Evolutionary conservation across 2,888 invertebrate genomes (phyloP), one percentile per base, ranked within the genome.

Genomic region (Ceratothoa steindachneri): DNA sequence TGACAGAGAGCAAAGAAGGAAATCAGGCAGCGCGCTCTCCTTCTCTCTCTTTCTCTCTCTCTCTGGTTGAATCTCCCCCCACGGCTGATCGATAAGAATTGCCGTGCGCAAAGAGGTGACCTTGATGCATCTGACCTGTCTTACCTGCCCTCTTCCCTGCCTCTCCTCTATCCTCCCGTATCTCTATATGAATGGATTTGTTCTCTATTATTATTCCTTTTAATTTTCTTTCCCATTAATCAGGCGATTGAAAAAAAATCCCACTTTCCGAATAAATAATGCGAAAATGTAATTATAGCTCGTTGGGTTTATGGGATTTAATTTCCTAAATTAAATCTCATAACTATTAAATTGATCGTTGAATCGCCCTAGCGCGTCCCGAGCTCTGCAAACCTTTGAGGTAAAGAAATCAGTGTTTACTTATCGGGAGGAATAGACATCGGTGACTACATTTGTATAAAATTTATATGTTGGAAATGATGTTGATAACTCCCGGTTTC

Each of bases 71-170:
- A 60, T 60, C 60, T 60, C 27, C 19, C 55, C n/a, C 24, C 22
- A 24, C 12, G 19, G 19, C 60, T 60, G 27, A 60, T 60, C 60
- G 60, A 60, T 60, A 60, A 1, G 22, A 60, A 60, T 60, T 60
- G 60, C 22, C 60, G 60, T 60, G 60, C 60, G 60, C 60, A 24
- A 60, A 60, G 60, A 60, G 60, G 60, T 60, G 60, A 60, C 60
- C 60, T 60, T 60, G 60, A 24, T 24, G 60, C 60, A 12, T 60
- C 60, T 60, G 60, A 60, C 60, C 60, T 60, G 60, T 24, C 60
- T 60, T 60, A 2, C 60, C 22, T 60, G 22, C 60, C 60, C 22
- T 2, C 60, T 7, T 7, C 22, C 22, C 22, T 7, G 12, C 9
- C 22, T 7, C 27, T 2, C 60, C 15, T 41, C 41, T 41, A 41